Evolutionary conservation across 2,888 invertebrate species (phyloP).

Genomic region (Cyaniris semiargus): DNA sequence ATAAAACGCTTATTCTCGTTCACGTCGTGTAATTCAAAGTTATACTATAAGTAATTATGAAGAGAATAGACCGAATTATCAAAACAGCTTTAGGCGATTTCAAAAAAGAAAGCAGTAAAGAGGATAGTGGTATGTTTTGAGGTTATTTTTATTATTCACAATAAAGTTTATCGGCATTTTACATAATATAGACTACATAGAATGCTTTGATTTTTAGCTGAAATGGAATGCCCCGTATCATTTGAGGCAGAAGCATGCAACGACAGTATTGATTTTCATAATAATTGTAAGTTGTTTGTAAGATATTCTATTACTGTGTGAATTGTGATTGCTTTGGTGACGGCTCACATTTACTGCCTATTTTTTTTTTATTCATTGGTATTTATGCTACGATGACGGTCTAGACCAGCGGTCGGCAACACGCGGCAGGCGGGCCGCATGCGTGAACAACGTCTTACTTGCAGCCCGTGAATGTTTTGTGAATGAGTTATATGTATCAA

Average conservation of each 20-base stretch:
- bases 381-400: not conserved
- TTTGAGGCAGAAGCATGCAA: slow-evolving; percentile 29
- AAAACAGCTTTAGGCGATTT: slow-evolving; percentile 16
- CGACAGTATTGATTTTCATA: slow-evolving; percentile 3
- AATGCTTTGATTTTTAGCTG: slow-evolving; percentile 27
- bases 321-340: not conserved
- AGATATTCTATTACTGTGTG: not conserved
- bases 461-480: no score
- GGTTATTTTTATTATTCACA: no score
- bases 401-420: no score
- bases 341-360: slow-evolving; percentile 1
- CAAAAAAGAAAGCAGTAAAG: slow-evolving; percentile 2
- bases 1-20: slow-evolving; percentile 17
- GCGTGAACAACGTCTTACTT: no score
- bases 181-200: slow-evolving; percentile 6
- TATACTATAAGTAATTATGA: slow-evolving; percentile 8
- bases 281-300: slow-evolving; percentile 12
- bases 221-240: not conserved
- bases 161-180: no score
- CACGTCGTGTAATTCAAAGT: slow-evolving; percentile 2
- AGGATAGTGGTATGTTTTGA: no score
- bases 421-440: no score
- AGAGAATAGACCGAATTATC: slow-evolving; percentile 25
- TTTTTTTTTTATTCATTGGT: slow-evolving; percentile 8
- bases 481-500: no score